A percentile compares a stretch with the other conserved stretches of the same genome.
Evolutionary conservation across 2,113 vertebrate species (phyloP).

Genomic region (Acrocephalus arundinaceus): DNA sequence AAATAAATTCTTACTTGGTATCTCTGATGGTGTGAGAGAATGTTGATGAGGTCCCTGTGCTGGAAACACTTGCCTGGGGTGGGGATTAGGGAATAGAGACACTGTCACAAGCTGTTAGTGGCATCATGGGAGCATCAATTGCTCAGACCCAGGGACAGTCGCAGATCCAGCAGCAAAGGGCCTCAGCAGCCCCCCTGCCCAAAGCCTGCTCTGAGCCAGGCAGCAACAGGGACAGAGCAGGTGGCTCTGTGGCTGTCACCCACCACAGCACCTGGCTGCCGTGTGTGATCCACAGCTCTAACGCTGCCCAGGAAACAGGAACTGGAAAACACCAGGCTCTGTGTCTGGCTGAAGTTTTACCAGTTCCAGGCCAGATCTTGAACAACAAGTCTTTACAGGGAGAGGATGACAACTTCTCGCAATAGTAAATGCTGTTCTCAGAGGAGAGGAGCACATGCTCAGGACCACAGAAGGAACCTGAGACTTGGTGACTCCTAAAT

Average conservation of each 20-base stretch:
- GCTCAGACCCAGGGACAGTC: neutral
- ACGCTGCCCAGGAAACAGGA: neutral
- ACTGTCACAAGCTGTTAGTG: rapidly evolving
- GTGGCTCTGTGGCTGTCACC: neutral
- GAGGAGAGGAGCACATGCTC: neutral
- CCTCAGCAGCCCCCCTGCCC: no score
- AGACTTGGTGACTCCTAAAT: neutral
- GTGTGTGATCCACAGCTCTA: neutral
- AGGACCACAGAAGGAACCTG: neutral
- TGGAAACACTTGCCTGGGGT: neutral
- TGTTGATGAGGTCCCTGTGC: neutral
- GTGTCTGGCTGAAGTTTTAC: neutral
- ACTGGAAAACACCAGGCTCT: neutral
- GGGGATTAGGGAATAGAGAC: neutral
- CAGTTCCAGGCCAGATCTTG: neutral
- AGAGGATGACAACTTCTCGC: neutral
- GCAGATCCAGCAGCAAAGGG: neutral
- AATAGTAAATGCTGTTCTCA: neutral
- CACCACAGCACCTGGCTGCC: neutral
- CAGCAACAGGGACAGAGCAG: neutral
- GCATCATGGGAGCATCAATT: neutral
- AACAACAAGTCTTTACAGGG: neutral
- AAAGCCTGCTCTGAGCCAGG: neutral
- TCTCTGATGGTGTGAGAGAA: neutral
- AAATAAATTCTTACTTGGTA: neutral